Evolutionary conservation across 2,113 vertebrate genomes (phyloP), one percentile per base, ranked within the genome.

Genomic region (Prochilodus magdalenae): DNA sequence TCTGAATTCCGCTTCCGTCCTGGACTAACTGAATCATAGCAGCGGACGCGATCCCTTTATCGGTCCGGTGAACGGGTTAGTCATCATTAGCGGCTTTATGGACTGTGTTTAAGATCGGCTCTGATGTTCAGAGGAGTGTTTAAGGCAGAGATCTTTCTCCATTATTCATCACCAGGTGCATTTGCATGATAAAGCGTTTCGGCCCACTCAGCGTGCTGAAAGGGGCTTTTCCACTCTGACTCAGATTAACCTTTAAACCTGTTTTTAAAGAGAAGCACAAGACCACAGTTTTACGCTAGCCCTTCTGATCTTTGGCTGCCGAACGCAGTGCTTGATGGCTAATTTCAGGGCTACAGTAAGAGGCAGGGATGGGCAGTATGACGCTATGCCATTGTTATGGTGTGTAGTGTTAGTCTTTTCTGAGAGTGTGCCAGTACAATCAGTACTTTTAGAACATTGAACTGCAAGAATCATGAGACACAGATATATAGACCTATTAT

Each of bases 181-280:
- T 67, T 67, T 67, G 65, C 15, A 67, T 67, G 30, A 67, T 67
- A 67, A 67, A 67, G 30, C 30, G 8, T 27, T 30, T 33, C 63
- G 8, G 30, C 29, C 65, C 29, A 22, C 29, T 20, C 7, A 7
- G 36, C 12, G 5, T 6, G 65, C 65, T 33, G 65, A 67, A 36
- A 66, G 29, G 10, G 63, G 16, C 63, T 33, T 66, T 66, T 36
- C 29, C 63, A 33, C 63, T 65, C 57, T 27, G 59, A 13, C 59
- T 29, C 62, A 29, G 62, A 65, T 65, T 65, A 65, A 65, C 62
- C 62, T 16, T 65, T 27, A 29, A 65, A 65, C 13, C 14, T 29
- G 0, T 16, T 65, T 65, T 30, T 15, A 20, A 65, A 15, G 15
- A 16, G 62, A 15, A 14, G 13, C 26, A 65, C 1, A 29, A 14